phyloP scores from a whole-genome alignment of 2,888 invertebrate genomes.

The Hirtodrosophila duncani region DNA sequence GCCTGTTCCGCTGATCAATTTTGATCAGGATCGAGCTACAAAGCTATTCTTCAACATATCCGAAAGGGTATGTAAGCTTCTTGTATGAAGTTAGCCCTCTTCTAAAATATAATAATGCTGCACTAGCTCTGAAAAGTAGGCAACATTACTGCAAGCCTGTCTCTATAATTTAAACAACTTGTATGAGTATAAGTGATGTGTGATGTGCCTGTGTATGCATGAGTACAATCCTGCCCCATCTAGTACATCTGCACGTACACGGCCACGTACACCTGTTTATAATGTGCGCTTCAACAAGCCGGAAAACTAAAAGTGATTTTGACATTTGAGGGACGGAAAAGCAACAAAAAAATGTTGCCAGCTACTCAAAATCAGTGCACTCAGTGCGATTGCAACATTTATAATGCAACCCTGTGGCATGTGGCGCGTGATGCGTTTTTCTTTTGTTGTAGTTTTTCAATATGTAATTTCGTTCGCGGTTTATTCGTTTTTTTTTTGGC shows the following conservation, averaged over 20 bases:
- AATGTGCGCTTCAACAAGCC: too few species aligned
- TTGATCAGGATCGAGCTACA: too few species aligned
- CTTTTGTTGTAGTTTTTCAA: conserved; percentile 11
- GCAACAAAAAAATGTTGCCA: conserved; percentile 29
- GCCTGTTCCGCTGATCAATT: too few species aligned
- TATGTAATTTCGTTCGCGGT: conserved; percentile 1
- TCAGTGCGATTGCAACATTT: conserved; percentile 61
- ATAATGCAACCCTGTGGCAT: conserved; percentile 65
- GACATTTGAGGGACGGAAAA: conserved; percentile 10
- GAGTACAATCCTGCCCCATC: too few species aligned
- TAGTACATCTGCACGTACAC: too few species aligned
- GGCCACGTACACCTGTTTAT: too few species aligned
- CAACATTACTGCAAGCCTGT: conserved; percentile 2
- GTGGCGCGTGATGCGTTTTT: conserved; percentile 38
- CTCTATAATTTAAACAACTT: conserved; percentile 7
- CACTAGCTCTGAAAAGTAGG: background rate
- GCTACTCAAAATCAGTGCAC: conserved; percentile 53
- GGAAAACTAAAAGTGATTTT: too few species aligned
- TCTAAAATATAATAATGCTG: too few species aligned
- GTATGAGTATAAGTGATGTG: conserved; percentile 2
- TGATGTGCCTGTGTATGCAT: conserved; percentile 4
- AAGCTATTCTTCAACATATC: too few species aligned
- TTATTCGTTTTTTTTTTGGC: conserved; percentile 4
- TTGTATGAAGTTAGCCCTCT: too few species aligned
- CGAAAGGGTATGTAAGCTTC: too few species aligned